Base-by-base conservation (phyloP, 2,888 invertebrate genomes). In the Zele albiditarsus region DNA sequence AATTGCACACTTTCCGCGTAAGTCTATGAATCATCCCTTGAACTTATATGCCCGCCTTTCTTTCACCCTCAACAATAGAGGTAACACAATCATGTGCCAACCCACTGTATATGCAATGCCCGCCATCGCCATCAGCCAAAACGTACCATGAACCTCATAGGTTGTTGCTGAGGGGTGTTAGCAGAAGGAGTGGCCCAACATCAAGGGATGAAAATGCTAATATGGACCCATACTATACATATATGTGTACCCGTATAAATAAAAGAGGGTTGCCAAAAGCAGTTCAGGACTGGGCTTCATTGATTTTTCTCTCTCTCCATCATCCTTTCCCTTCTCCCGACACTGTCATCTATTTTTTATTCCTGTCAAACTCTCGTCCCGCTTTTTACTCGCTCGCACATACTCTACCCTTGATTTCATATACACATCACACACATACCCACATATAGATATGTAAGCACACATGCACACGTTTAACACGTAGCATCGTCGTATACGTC, bases 251-350 rank as follows among this genome's bases (percentile, higher is more conserved):
- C 71, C 74, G 71, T 71, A 73, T 75, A 74, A 69, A 77, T 76
- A 76, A 77, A 78, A 76, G 79, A 78, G 81, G 80, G 81, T 70
- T 81, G 74, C 79, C 76, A 75, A 70, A 71, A 73, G 73, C 69
- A 75, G 74, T 75, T 77, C 76, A 74, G 65, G 76, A 73, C 78
- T 69, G 75, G 86, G 88, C 88, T 88, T 84, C 84, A 88, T 88
- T 87, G 88, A 88, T 88, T 88, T 88, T 88, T 87, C 83, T 83
- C 76, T 69, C 79, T 74, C 79, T 73, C 80, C 53, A 66, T 73
- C 62, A 63, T 69, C 46, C 63, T 69, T 62, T 53, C 74, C 38
- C 60, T 20, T 73, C 67, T 57, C 58, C 49, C 68, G 23, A 53
- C 23, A 60, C 38, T 62, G 31, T 31, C 68, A 42, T 53, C 20